Percentiles rank a stretch among this genome's conserved stretches.
Conservation (phyloP, 2,888 invertebrate species). For the Panzeria rudis region DNA sequence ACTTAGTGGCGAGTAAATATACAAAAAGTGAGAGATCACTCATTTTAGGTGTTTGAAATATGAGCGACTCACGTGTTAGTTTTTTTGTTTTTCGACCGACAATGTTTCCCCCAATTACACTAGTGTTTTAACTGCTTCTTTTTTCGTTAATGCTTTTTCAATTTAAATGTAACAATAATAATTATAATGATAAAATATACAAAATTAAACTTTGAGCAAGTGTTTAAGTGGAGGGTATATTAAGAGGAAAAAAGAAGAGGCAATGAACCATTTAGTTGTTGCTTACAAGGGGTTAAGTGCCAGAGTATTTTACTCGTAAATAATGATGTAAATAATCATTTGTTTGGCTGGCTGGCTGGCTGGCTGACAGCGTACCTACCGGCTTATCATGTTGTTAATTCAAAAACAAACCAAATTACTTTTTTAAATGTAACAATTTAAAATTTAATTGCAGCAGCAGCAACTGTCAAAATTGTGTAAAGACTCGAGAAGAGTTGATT, state of each 20-base stretch:
- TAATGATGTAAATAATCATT: slow-evolving; percentile 29
- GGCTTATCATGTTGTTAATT: slow-evolving; percentile 35
- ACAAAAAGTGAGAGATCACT: not conserved
- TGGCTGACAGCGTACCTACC: not conserved
- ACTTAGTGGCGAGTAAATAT: not conserved
- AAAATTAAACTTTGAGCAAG: not conserved
- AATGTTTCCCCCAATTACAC: not conserved
- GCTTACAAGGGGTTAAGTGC: slow-evolving; percentile 44
- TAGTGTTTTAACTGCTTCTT: not conserved
- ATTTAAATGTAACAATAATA: slow-evolving; percentile 21
- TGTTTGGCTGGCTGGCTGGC: not conserved
- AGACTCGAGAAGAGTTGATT: not conserved
- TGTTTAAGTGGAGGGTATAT: not conserved
- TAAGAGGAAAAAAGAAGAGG: not conserved
- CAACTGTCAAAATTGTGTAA: slow-evolving; percentile 22
- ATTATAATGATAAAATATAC: not conserved
- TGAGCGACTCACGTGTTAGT: slow-evolving; percentile 3
- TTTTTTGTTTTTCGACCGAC: not conserved
- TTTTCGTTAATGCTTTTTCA: slow-evolving; percentile 23
- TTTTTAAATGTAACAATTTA: slow-evolving; percentile 27
- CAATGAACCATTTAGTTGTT: slow-evolving; percentile 17
- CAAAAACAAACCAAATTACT: not conserved
- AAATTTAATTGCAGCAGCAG: slow-evolving; percentile 33
- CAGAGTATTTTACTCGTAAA: slow-evolving; percentile 2
- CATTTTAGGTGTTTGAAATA: not conserved